Conservation (phyloP, 1,140 invertebrate genomes). For the Drosophila bocqueti region DNA sequence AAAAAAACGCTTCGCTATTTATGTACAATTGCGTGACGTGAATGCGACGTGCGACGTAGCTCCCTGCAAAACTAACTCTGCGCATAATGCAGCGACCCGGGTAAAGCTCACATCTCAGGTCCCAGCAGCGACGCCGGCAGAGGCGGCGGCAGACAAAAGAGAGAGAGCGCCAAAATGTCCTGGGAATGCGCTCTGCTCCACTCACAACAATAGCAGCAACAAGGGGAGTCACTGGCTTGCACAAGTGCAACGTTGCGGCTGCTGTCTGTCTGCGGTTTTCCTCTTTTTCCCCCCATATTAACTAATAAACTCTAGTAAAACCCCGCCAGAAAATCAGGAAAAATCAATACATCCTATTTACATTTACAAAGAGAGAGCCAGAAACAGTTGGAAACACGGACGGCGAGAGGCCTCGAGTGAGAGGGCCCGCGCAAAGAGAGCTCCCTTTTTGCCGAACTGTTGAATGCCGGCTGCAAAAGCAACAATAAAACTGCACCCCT, state of each 20-base stretch:
- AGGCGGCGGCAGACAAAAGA: not conserved
- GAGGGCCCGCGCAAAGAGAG: slow-evolving; percentile 24
- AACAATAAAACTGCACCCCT: slow-evolving; percentile 31
- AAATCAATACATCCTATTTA: slow-evolving; percentile 79
- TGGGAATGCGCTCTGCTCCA: slow-evolving; percentile 25
- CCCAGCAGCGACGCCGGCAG: slow-evolving; percentile 31
- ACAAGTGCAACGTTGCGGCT: slow-evolving; percentile 52
- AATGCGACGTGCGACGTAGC: slow-evolving; percentile 75
- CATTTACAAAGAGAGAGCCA: slow-evolving; percentile 31
- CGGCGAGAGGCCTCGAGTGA: not conserved
- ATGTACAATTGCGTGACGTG: slow-evolving; percentile 63
- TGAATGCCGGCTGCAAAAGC: slow-evolving; percentile 73
- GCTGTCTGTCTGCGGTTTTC: slow-evolving; percentile 15
- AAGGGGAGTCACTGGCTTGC: slow-evolving; percentile 5
- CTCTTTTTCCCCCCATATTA: slow-evolving; percentile 15
- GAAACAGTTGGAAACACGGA: not conserved
- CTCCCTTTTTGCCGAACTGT: slow-evolving; percentile 72
- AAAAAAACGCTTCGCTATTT: slow-evolving; percentile 6
- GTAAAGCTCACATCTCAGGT: slow-evolving; percentile 69
- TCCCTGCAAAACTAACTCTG: slow-evolving; percentile 82
- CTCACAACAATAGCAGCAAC: slow-evolving; percentile 14
- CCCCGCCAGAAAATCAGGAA: slow-evolving; percentile 47
- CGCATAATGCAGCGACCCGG: slow-evolving; percentile 82
- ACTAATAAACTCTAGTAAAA: slow-evolving; percentile 32
- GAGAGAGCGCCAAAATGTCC: slow-evolving; percentile 27